A percentile compares a stretch with the other conserved stretches of the same genome.
Evolutionary conservation across 2,888 invertebrate species (phyloP).

Genomic region (Cerceris ruficornis): DNA sequence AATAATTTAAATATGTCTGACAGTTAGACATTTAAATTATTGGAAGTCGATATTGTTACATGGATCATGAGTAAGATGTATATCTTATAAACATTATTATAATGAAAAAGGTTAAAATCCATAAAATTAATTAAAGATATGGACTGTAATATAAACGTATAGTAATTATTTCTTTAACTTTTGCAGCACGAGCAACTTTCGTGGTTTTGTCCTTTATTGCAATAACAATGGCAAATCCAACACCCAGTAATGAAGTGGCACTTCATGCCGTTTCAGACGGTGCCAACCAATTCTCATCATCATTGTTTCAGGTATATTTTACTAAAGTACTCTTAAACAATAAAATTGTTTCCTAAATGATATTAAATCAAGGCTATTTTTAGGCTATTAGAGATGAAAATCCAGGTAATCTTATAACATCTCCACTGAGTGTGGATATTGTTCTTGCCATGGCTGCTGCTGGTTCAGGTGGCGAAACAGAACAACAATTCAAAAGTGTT

Average conservation of each 20-base stretch:
- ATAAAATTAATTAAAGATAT: neutral
- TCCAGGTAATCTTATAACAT: slow-evolving; percentile 70
- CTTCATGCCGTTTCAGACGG: slow-evolving; percentile 59
- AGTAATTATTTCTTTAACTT: slow-evolving; percentile 3
- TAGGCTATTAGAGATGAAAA: slow-evolving; percentile 59
- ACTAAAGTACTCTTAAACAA: neutral
- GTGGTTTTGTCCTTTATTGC: slow-evolving; percentile 34
- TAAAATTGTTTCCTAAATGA: neutral
- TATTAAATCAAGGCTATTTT: slow-evolving; percentile 12
- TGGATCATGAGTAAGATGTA: too few species aligned
- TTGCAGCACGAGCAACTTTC: slow-evolving; percentile 42
- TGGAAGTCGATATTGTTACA: too few species aligned
- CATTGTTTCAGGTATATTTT: slow-evolving; percentile 63
- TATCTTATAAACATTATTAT: too few species aligned
- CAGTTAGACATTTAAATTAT: too few species aligned
- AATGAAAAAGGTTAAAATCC: too few species aligned
- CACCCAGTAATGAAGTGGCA: slow-evolving; percentile 13
- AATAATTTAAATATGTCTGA: too few species aligned
- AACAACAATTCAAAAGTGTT: slow-evolving; percentile 62
- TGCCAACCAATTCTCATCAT: slow-evolving; percentile 57
- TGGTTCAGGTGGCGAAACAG: slow-evolving; percentile 72
- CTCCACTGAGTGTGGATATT: slow-evolving; percentile 77
- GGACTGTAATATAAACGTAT: neutral
- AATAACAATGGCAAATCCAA: slow-evolving; percentile 41
- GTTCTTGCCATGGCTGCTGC: slow-evolving; percentile 75